Conservation (phyloP, 2,888 invertebrate genomes). For the Tachina lurida region DNA sequence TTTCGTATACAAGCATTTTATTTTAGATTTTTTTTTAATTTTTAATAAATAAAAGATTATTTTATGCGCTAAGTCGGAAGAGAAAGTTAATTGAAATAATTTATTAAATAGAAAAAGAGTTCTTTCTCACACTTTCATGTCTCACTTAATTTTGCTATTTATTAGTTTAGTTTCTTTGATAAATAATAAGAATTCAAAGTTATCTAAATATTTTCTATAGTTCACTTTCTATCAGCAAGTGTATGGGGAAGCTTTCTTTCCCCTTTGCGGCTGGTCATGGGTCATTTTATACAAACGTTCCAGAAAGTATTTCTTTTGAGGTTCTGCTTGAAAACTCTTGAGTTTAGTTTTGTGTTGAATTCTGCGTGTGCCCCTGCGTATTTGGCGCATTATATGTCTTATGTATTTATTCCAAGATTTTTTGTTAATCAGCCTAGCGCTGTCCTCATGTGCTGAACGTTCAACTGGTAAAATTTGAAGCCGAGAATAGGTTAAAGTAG, state of each 20-base stretch:
- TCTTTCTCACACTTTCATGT: neutral
- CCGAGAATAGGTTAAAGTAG: slow-evolving; percentile 55
- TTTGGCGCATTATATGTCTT: slow-evolving; percentile 71
- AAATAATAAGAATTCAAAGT: slow-evolving; percentile 13
- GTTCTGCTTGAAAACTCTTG: slow-evolving; percentile 58
- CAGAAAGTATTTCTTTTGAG: slow-evolving; percentile 69
- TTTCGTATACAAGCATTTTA: neutral
- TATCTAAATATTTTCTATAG: neutral
- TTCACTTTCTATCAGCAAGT: slow-evolving; percentile 35
- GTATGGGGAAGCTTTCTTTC: slow-evolving; percentile 60
- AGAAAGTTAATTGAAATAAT: slow-evolving; percentile 71
- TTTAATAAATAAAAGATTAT: slow-evolving; percentile 41
- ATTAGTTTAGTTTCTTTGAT: neutral
- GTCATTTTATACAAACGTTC: slow-evolving; percentile 60
- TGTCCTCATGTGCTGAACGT: slow-evolving; percentile 41
- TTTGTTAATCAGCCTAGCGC: slow-evolving; percentile 63
- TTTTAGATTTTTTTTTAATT: slow-evolving; percentile 32
- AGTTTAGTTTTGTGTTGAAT: slow-evolving; percentile 70
- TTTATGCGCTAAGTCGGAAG: slow-evolving; percentile 58
- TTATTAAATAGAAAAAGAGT: slow-evolving; percentile 35
- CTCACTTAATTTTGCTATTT: slow-evolving; percentile 5
- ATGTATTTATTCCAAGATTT: slow-evolving; percentile 70
- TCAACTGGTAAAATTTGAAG: slow-evolving; percentile 71
- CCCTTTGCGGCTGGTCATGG: slow-evolving; percentile 28
- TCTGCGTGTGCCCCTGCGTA: slow-evolving; percentile 72